phyloP scores from a whole-genome alignment of 2,888 invertebrate species.

The Hoplodrina blanda region DNA sequence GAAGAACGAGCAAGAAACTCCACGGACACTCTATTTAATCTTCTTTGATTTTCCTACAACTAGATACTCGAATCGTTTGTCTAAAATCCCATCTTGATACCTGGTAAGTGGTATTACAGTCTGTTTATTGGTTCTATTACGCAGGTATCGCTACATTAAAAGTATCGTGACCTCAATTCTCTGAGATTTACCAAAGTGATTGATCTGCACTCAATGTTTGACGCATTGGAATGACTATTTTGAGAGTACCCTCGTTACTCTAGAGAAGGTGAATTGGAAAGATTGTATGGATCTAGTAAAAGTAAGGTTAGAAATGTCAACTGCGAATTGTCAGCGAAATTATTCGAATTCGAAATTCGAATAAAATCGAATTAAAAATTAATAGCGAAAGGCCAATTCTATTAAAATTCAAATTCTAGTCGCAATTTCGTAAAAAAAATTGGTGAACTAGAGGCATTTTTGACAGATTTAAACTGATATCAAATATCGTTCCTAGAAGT shows the following conservation, averaged over 20 bases:
- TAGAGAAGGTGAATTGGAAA: slow-evolving; percentile 13
- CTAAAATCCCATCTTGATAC: neutral
- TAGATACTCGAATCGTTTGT: neutral
- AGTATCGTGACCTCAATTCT: slow-evolving; percentile 43
- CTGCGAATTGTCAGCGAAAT: neutral
- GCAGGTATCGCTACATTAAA: slow-evolving; percentile 41
- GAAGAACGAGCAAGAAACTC: too few relatives aligned
- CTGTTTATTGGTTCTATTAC: slow-evolving; percentile 25
- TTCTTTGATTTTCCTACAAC: neutral
- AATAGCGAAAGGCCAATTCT: too few relatives aligned
- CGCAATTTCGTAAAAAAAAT: too few relatives aligned
- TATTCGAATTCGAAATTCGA: too few relatives aligned
- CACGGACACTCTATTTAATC: too few relatives aligned
- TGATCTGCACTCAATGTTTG: slow-evolving; percentile 55
- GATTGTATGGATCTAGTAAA: neutral
- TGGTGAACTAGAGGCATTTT: too few relatives aligned
- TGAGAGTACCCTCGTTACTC: slow-evolving; percentile 5
- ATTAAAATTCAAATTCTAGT: too few relatives aligned
- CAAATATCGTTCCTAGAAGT: too few relatives aligned
- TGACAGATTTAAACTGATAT: too few relatives aligned
- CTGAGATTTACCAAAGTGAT: slow-evolving; percentile 48
- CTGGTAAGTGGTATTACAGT: slow-evolving; percentile 15
- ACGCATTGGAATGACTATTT: slow-evolving; percentile 47
- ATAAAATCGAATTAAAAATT: too few relatives aligned
- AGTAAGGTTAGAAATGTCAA: neutral